Evolutionary conservation across 2,888 invertebrate genomes (phyloP).

Genomic region (Amphipoea oculea): DNA sequence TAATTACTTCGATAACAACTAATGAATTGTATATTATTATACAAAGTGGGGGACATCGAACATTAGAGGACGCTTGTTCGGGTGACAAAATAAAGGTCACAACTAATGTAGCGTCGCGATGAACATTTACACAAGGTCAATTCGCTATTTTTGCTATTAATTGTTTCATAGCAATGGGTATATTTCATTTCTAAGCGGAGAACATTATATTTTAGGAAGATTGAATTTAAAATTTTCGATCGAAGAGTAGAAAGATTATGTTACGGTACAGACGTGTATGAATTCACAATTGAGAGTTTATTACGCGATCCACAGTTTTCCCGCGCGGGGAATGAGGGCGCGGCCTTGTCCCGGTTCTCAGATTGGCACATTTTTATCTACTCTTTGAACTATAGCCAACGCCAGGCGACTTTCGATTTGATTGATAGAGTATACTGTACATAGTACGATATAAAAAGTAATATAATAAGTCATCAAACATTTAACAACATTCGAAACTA

Average conservation of each 20-base stretch:
- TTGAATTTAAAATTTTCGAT: conserved; percentile 10
- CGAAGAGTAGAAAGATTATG: conserved; percentile 60
- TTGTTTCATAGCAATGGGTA: conserved; percentile 21
- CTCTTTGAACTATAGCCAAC: conserved; percentile 82
- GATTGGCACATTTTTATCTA: conserved; percentile 89
- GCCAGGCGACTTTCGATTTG: conserved; percentile 70
- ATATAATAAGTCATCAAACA: neutral
- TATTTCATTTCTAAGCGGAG: conserved; percentile 16
- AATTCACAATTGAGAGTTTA: conserved; percentile 77
- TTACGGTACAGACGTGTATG: conserved; percentile 65
- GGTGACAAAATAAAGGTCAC: conserved; percentile 55
- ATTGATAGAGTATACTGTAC: conserved; percentile 70
- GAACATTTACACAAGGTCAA: conserved; percentile 60
- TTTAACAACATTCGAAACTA: neutral
- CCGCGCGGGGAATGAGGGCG: conserved; percentile 83
- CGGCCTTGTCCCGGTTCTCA: conserved; percentile 87
- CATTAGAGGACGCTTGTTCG: conserved; percentile 39
- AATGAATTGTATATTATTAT: conserved; percentile 36
- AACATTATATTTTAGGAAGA: neutral
- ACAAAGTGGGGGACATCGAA: conserved; percentile 30
- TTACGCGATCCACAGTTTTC: conserved; percentile 79
- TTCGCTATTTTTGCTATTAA: conserved; percentile 21
- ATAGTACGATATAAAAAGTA: conserved; percentile 11
- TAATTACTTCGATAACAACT: conserved; percentile 27
- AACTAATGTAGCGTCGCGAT: conserved; percentile 52